Evolutionary conservation across 1,140 invertebrate genomes (phyloP).

Genomic region (Cydia splendana): DNA sequence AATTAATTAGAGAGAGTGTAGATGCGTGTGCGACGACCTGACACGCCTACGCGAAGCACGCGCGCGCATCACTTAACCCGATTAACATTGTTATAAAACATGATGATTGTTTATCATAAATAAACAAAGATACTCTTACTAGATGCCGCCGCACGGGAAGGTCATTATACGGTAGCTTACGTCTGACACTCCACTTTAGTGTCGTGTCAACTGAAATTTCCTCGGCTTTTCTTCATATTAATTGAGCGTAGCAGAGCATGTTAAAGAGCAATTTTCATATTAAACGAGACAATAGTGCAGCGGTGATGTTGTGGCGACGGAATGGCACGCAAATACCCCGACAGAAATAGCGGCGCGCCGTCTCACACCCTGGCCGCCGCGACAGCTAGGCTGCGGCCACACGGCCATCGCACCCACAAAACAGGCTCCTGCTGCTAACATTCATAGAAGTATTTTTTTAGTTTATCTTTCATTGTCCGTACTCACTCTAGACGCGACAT

Average conservation of each 20-base stretch:
- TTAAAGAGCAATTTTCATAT: constrained; percentile 8
- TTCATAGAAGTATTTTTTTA: no score
- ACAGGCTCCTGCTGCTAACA: no score
- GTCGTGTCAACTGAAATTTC: constrained; percentile 14
- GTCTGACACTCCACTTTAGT: neutral
- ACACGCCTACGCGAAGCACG: constrained; percentile 31
- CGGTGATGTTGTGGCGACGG: constrained; percentile 43
- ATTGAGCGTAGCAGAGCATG: neutral
- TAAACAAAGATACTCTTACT: constrained; percentile 10
- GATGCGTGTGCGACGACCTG: constrained; percentile 30
- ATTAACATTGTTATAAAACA: constrained; percentile 33
- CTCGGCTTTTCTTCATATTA: constrained; percentile 9
- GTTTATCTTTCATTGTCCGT: no score
- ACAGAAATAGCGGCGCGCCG: constrained; percentile 68
- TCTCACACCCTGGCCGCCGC: constrained; percentile 61
- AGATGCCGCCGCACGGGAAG: constrained; percentile 1
- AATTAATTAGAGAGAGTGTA: constrained; percentile 34
- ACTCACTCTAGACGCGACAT: no score
- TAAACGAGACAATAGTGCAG: constrained; percentile 45
- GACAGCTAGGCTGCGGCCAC: constrained; percentile 24
- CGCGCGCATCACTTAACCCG: constrained; percentile 34
- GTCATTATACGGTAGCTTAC: constrained; percentile 24
- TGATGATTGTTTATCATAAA: constrained; percentile 32
- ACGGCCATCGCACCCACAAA: neutral
- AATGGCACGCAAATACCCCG: constrained; percentile 65